Percentiles rank a stretch among this genome's conserved stretches.
Conservation (phyloP, 2,888 invertebrate genomes). For the Diplazon laetatorius region DNA sequence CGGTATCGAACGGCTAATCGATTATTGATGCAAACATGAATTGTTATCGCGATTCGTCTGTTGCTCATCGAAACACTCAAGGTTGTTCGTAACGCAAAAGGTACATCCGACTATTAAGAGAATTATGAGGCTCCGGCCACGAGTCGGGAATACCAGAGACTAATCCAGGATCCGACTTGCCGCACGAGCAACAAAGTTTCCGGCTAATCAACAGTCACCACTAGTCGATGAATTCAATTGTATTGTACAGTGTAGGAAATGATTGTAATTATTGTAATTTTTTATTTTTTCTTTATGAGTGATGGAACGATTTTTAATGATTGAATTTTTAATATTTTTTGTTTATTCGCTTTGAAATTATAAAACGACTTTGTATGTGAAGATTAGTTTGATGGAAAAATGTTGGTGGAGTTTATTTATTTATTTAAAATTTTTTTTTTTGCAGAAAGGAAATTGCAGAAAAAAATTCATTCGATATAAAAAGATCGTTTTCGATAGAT, state of each 20-base stretch:
- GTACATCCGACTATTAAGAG: background rate
- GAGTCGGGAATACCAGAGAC: slow-evolving; percentile 17
- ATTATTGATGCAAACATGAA: slow-evolving; percentile 58
- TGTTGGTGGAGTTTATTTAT: too few species aligned
- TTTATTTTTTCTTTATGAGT: too few species aligned
- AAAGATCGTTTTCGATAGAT: too few species aligned
- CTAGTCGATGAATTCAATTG: background rate
- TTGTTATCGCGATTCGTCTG: slow-evolving; percentile 29
- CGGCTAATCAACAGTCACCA: background rate
- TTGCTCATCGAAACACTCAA: slow-evolving; percentile 1
- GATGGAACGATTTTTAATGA: background rate
- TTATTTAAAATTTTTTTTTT: too few species aligned
- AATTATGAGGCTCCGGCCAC: background rate
- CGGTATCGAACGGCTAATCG: slow-evolving; percentile 59
- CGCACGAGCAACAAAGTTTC: background rate
- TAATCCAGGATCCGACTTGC: background rate
- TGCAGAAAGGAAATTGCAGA: too few species aligned
- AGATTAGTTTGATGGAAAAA: too few species aligned
- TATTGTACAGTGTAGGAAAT: background rate
- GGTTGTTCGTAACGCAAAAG: background rate
- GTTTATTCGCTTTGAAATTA: background rate
- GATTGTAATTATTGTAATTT: background rate
- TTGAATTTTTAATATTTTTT: background rate
- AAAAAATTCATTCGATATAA: too few species aligned
- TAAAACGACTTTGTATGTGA: too few species aligned